Evolutionary conservation across 2,888 invertebrate species (phyloP).

Genomic region (Lysandra bellargus): DNA sequence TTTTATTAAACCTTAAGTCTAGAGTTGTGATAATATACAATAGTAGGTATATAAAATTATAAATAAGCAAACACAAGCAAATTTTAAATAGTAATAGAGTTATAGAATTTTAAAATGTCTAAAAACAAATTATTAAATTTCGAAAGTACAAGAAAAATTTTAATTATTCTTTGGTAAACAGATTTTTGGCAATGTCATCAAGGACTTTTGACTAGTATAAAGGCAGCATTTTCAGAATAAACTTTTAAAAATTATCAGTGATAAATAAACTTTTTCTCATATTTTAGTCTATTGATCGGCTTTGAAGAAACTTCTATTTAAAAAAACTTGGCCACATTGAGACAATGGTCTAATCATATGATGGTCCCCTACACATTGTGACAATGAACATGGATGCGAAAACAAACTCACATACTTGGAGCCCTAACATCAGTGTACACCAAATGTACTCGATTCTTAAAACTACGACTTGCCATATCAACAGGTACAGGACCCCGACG

Average conservation of each 20-base stretch:
- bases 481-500: slow-evolving; percentile 90
- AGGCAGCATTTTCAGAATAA: no score
- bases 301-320: not conserved
- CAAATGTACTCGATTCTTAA: slow-evolving; percentile 93
- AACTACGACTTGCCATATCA: slow-evolving; percentile 92
- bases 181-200: not conserved
- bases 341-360: slow-evolving; percentile 69
- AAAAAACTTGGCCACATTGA: not conserved
- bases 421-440: slow-evolving; percentile 90
- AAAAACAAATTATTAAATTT: not conserved
- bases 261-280: no score
- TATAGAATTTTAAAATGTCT: not conserved
- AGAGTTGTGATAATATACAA: not conserved
- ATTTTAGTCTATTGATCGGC: no score
- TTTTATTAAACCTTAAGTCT: not conserved
- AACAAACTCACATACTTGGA: slow-evolving; percentile 89
- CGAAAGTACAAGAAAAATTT: not conserved
- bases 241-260: no score
- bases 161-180: no score
- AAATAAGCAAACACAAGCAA: slow-evolving; percentile 5
- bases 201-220: not conserved
- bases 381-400: slow-evolving; percentile 89
- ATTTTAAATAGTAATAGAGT: not conserved
- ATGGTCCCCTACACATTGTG: slow-evolving; percentile 82
- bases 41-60: not conserved